Conservation (phyloP, 1,140 invertebrate species). For the Gryllus bimaculatus region DNA sequence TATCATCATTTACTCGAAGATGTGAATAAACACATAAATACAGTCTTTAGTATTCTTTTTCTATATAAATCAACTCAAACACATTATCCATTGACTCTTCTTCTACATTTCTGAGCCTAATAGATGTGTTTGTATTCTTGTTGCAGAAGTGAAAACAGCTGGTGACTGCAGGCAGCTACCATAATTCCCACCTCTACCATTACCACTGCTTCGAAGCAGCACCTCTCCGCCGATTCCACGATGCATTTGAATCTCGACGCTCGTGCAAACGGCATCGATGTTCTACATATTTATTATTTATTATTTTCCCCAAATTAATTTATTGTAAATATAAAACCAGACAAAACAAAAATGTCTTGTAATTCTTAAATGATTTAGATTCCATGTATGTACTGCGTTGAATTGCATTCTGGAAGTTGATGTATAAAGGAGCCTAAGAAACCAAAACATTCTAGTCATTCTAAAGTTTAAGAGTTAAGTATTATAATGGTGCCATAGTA, state of each 20-base stretch:
- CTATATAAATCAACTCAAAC: too few species aligned
- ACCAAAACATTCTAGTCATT: neutral
- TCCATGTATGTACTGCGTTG: too few species aligned
- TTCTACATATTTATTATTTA: neutral
- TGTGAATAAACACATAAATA: too few species aligned
- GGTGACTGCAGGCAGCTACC: neutral
- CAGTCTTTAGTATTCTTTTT: too few species aligned
- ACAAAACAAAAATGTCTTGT: neutral
- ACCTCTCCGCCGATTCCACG: neutral
- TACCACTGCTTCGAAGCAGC: neutral
- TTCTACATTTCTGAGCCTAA: neutral
- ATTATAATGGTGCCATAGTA: neutral
- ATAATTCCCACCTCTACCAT: neutral
- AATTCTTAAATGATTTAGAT: too few species aligned
- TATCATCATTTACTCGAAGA: too few species aligned
- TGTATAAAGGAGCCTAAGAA: neutral
- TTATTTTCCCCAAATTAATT: neutral
- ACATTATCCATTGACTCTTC: neutral
- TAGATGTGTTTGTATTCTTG: neutral
- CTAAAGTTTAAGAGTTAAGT: neutral
- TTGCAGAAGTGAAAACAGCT: neutral
- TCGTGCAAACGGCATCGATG: neutral
- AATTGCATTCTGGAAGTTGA: neutral
- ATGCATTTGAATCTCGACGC: neutral
- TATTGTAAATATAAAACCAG: neutral